Evolutionary conservation across 2,113 vertebrate species (phyloP).

Genomic region (Egretta garzetta): DNA sequence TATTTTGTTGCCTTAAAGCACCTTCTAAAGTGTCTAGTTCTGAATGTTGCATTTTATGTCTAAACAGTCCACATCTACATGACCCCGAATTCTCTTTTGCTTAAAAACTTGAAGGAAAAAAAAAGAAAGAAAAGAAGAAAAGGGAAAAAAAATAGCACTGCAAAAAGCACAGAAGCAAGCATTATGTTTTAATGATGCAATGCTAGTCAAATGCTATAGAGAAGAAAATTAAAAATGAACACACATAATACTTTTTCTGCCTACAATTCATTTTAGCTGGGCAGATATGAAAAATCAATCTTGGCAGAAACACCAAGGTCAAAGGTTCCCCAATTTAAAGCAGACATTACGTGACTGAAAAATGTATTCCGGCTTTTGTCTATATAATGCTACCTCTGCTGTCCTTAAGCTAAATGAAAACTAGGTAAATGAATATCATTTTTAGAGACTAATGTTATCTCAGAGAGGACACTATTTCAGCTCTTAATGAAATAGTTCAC

Average conservation of each 20-base stretch:
- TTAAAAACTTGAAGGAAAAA: background rate
- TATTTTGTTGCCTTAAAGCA: background rate
- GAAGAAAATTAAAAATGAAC: background rate
- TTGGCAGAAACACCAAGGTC: background rate
- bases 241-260: background rate
- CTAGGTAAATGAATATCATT: background rate
- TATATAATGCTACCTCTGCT: background rate
- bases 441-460: background rate
- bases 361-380: background rate
- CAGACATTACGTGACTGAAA: background rate
- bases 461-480: background rate
- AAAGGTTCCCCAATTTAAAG: slow-evolving; percentile 1
- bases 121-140: accelerated
- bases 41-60: background rate
- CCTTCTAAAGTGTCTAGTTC: background rate
- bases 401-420: background rate
- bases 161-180: background rate
- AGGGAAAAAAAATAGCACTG: background rate
- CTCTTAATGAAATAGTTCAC: background rate
- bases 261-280: background rate
- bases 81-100: background rate
- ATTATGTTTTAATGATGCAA: background rate
- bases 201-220: background rate
- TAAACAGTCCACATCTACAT: background rate
- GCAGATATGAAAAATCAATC: background rate